Base-by-base conservation (phyloP, 2,888 invertebrate genomes). In the Fragum fragum region DNA sequence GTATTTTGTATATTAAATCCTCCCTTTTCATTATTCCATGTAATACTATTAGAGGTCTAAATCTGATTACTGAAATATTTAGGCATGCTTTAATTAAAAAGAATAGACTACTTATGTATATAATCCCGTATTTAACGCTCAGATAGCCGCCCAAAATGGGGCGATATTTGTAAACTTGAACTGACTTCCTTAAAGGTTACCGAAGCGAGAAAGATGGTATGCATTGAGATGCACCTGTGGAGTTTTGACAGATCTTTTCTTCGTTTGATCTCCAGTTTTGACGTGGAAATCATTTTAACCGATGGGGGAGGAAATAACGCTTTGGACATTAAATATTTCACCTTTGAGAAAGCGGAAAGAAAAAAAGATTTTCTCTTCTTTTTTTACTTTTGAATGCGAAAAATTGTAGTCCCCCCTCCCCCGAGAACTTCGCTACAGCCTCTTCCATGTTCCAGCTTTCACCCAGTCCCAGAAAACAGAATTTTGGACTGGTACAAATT, bases 71-170 rank as follows among this genome's bases (percentile, higher is more conserved):
- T 59, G 47, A 42, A 61, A 63, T 78, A 71, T 80, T 84, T 84
- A 84, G 84, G 78, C 75, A 77, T 70, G 72, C 76, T 84, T 84
- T 84, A 84, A 84, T 84, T 84, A 75, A 47, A n/a, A 23, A 83
- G 74, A 83, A 83, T 77, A 83, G 77, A 21, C 68, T 76, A 71
- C 83, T 83, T 77, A 77, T 73, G 71, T 42, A 26, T 70, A 61
- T 81, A 84, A 84, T 84, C 84, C 84, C 53, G 18, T 71, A 76
- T 81, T 78, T 75, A 75, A 63, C 78, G 73, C 84, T 69, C 81
- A 59, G 73, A 53, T 84, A 59, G 53, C 23, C 66, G 18, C 23
- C 42, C 9, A 66, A 42, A 66, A 66, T 42, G 66, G 66, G 36
- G 14, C 66, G 39, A 39, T 23, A 21, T 66, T 66, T 42, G 66